Conservation (phyloP, 2,888 invertebrate genomes). For the Alcis repandata region DNA sequence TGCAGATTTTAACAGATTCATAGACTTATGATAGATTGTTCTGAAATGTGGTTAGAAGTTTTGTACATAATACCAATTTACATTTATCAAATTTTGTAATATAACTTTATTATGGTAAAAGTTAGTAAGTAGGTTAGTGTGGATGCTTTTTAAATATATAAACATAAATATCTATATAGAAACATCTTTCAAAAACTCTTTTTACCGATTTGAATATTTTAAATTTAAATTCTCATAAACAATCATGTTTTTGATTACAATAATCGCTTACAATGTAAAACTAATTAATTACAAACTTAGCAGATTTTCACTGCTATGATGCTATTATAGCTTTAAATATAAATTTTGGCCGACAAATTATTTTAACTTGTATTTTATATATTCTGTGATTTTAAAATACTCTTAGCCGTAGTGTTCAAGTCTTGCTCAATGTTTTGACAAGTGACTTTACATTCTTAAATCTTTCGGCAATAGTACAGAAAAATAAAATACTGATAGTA, state of each 20-base stretch:
- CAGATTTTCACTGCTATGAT: too few relatives aligned
- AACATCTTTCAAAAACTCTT: background rate
- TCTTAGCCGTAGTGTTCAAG: constrained; percentile 16
- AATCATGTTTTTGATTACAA: background rate
- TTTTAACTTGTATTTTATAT: too few relatives aligned
- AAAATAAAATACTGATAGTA: too few relatives aligned
- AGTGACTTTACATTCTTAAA: too few relatives aligned
- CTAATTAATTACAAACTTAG: background rate
- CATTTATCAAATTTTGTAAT: constrained; percentile 7
- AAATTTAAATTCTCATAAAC: too few relatives aligned
- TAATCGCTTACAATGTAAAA: background rate
- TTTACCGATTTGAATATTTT: background rate
- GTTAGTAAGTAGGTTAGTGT: background rate
- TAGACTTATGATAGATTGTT: constrained; percentile 16
- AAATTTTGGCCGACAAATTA: too few relatives aligned
- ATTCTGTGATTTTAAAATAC: constrained; percentile 27
- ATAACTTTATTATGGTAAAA: constrained; percentile 4
- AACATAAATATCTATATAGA: background rate
- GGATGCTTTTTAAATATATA: constrained; percentile 5
- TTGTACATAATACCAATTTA: constrained; percentile 11
- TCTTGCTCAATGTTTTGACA: constrained; percentile 29
- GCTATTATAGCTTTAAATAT: too few relatives aligned
- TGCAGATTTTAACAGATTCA: constrained; percentile 35
- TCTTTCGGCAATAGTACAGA: too few relatives aligned
- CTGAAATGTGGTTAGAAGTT: constrained; percentile 10